Evolutionary conservation across 2,888 invertebrate species (phyloP).

Genomic region (Pheosia tremula): DNA sequence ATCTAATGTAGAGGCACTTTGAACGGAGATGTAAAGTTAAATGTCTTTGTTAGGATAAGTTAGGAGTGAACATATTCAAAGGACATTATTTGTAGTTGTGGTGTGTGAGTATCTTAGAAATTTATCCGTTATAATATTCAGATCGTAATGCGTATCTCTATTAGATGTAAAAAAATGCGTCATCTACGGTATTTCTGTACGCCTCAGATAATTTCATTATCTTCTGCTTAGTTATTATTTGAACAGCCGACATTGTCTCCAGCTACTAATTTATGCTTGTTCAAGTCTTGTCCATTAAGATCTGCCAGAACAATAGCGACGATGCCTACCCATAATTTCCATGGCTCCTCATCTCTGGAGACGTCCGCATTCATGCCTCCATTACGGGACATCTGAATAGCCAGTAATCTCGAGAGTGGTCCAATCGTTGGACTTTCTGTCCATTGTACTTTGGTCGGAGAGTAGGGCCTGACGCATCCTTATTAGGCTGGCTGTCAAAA

Average conservation of each 20-base stretch:
- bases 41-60: not conserved
- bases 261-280: slow-evolving; percentile 1
- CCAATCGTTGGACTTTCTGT: slow-evolving; percentile 34
- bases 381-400: slow-evolving; percentile 50
- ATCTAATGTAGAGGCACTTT: not conserved
- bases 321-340: slow-evolving; percentile 38
- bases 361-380: slow-evolving; percentile 35
- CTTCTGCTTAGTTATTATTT: too few relatives aligned
- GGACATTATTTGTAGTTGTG: not conserved
- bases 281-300: slow-evolving; percentile 7
- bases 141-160: too few relatives aligned
- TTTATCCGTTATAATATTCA: too few relatives aligned
- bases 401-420: slow-evolving; percentile 55
- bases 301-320: slow-evolving; percentile 30
- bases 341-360: slow-evolving; percentile 31
- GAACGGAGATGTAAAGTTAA: not conserved
- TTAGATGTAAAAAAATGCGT: too few relatives aligned
- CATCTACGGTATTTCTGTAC: too few relatives aligned
- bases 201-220: too few relatives aligned
- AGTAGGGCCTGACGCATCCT: slow-evolving; percentile 23
- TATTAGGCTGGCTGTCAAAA: slow-evolving; percentile 20
- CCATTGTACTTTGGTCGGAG: slow-evolving; percentile 37
- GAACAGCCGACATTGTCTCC: not conserved
- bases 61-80: not conserved
- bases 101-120: not conserved